Percentiles rank a stretch among this genome's conserved stretches.
These are phyloP conservation scores for Pseudolaguvia tuberculata DNA, from an alignment of 2,113 vertebrate species.

Conservation along the genomic window DNA sequence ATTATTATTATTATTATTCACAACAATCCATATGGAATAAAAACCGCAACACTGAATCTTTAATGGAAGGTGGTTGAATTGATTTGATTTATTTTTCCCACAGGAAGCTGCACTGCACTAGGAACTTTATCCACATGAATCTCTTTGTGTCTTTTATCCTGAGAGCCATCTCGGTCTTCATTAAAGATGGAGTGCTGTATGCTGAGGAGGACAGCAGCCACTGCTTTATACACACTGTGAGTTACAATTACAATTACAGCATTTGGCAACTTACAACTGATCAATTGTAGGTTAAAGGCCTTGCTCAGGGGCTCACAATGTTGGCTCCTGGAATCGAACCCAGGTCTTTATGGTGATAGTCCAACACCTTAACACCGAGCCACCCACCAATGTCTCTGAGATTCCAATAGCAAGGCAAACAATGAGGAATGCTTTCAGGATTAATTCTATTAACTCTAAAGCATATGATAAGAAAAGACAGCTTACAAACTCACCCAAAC, in stretches of 20 bases:
- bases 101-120: constrained; percentile 96
- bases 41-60: background rate
- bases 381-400: background rate
- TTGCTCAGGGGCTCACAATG: no score
- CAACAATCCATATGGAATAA: background rate
- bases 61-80: background rate
- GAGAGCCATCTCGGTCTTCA: constrained; percentile 94
- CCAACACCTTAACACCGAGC: no score
- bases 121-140: constrained; percentile 99
- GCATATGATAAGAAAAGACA: no score
- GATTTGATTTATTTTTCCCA: constrained; percentile 5
- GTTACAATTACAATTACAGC: constrained; percentile 44
- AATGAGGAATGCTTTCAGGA: background rate
- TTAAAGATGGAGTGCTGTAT: constrained; percentile 92
- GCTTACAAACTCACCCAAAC: no score
- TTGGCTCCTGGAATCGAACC: background rate
- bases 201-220: constrained; percentile 87
- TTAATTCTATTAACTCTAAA: no score
- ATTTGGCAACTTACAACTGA: background rate
- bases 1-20: background rate
- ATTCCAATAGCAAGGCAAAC: background rate
- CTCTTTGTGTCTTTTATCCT: constrained; percentile 96
- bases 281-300: no score
- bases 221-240: constrained; percentile 83
- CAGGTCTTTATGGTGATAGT: no score